phyloP scores from a whole-genome alignment of 1,140 invertebrate species.

The Ceratosolen solmsi region DNA sequence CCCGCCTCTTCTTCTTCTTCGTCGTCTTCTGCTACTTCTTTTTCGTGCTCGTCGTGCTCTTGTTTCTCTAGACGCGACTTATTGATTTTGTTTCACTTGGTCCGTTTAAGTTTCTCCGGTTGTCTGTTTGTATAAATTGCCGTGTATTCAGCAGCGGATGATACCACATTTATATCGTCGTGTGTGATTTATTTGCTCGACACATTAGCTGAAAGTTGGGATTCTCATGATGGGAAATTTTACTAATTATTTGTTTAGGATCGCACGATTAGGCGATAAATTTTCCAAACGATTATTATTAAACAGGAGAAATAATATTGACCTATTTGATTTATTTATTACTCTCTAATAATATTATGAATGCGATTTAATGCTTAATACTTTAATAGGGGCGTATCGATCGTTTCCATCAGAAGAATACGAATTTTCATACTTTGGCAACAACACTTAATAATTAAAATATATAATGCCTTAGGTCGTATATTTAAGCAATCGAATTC shows the following conservation, averaged over 20 bases:
- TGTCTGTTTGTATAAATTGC: constrained; percentile 17
- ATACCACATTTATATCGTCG: constrained; percentile 2
- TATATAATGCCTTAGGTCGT: too few relatives aligned
- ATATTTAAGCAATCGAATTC: too few relatives aligned
- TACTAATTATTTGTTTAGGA: not conserved
- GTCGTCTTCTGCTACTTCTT: not conserved
- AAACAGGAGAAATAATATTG: not conserved
- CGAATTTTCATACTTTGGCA: not conserved
- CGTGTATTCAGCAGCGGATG: not conserved
- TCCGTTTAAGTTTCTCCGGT: not conserved
- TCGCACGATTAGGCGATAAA: not conserved
- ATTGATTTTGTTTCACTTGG: constrained; percentile 33
- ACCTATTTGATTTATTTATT: not conserved
- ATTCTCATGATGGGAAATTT: not conserved
- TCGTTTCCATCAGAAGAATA: not conserved
- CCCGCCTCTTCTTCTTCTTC: constrained; percentile 1
- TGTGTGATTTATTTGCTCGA: not conserved
- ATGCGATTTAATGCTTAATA: not conserved
- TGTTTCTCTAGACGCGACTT: constrained; percentile 27
- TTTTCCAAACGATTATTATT: not conserved
- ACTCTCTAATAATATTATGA: not conserved
- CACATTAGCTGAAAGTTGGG: not conserved
- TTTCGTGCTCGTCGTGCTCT: constrained; percentile 12
- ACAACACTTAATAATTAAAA: not conserved
- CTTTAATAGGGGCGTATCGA: too few relatives aligned